Conservation (phyloP, 1,140 invertebrate species). For the Papilio polytes region DNA sequence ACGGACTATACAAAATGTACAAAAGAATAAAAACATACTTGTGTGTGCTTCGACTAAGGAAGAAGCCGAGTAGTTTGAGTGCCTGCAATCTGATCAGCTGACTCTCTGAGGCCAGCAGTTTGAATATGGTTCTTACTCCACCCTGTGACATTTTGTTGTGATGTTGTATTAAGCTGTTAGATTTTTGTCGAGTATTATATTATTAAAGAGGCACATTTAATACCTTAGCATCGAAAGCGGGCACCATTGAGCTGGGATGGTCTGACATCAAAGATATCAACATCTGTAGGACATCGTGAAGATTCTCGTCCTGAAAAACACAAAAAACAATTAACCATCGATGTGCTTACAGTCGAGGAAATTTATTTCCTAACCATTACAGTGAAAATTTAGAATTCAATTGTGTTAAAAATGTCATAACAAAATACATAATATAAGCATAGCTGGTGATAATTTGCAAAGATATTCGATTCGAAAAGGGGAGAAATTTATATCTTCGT, state of each 20-base stretch:
- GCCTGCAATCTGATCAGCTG: slow-evolving; percentile 98
- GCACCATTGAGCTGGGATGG: slow-evolving; percentile 99
- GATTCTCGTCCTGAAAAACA: slow-evolving; percentile 95
- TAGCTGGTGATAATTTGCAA: no score
- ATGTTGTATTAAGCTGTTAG: no score
- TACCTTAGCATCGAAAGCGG: slow-evolving; percentile 96
- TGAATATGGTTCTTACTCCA: slow-evolving; percentile 98
- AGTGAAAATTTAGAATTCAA: no score
- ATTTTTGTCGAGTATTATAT: no score
- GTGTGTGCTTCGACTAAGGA: slow-evolving; percentile 96
- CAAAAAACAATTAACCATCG: background rate
- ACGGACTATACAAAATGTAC: no score
- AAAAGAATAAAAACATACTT: slow-evolving; percentile 87
- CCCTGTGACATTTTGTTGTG: slow-evolving; percentile 84
- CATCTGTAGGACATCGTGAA: slow-evolving; percentile 99
- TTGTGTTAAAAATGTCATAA: no score
- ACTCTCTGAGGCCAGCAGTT: slow-evolving; percentile 96
- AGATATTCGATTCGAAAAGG: background rate
- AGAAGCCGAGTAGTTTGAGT: slow-evolving; percentile 97
- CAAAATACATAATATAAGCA: no score
- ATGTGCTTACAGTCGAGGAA: background rate
- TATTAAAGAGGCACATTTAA: background rate
- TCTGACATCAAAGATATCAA: slow-evolving; percentile 98
- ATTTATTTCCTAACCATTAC: no score
- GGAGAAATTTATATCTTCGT: background rate